A percentile compares a stretch with the other conserved stretches of the same genome.
phyloP scores from a whole-genome alignment of 1,140 invertebrate species.

The Dolichoris vasculosae region DNA sequence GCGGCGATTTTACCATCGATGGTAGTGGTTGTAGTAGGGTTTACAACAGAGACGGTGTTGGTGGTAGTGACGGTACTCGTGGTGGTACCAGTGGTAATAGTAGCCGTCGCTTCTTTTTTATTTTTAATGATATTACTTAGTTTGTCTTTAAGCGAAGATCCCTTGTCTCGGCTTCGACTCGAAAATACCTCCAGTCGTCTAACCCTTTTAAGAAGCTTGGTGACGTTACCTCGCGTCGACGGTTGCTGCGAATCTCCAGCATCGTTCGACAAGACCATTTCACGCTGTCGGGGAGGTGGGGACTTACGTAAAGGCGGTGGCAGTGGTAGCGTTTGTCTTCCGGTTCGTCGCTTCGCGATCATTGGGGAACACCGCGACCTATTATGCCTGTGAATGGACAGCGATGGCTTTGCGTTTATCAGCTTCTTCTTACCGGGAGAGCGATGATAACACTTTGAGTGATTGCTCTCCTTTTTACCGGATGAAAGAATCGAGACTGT shows the following conservation, averaged over 20 bases:
- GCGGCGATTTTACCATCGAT: not conserved
- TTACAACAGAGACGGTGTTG: not conserved
- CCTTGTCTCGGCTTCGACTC: slow-evolving; percentile 57
- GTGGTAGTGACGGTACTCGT: not conserved
- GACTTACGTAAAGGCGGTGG: not conserved
- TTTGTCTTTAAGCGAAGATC: slow-evolving; percentile 69
- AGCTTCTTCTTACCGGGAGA: slow-evolving; percentile 21
- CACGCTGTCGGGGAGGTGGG: not conserved
- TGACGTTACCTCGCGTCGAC: slow-evolving; percentile 47
- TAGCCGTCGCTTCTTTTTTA: not conserved
- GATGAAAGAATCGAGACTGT: too few species aligned
- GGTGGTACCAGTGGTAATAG: not conserved
- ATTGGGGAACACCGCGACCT: not conserved
- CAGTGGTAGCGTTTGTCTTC: not conserved
- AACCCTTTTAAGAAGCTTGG: slow-evolving; percentile 66
- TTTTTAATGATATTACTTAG: slow-evolving; percentile 66
- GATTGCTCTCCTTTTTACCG: slow-evolving; percentile 21
- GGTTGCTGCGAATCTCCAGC: not conserved
- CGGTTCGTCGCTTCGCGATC: not conserved
- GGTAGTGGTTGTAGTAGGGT: not conserved
- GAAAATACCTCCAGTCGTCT: slow-evolving; percentile 61
- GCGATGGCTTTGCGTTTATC: not conserved
- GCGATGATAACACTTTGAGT: slow-evolving; percentile 13
- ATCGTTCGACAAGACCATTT: not conserved
- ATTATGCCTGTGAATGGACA: not conserved